Evolutionary conservation across 2,113 vertebrate genomes (phyloP), one percentile per base, ranked within the genome.

Genomic region (Halcyon malimbica): DNA sequence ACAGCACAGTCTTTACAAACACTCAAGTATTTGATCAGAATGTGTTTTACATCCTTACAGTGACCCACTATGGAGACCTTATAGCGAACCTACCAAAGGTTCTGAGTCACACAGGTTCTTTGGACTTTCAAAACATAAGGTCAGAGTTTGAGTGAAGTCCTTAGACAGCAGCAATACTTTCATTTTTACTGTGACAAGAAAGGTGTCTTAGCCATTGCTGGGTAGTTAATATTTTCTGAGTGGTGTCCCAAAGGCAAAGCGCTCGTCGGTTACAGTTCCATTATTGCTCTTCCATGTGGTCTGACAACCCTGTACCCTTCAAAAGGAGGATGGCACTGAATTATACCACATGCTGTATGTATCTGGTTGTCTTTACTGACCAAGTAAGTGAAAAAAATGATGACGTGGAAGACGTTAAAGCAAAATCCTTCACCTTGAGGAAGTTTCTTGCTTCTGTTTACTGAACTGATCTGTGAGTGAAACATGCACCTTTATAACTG

Each of bases 181-280:
- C n/a, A 57, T 92, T 96, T 94, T 95, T 83, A 84, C 90, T 64
- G 82, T 93, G 65, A 92, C 83, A 97, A 81, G 87, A 83, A 87
- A 94, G 78, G 56, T 48, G 46, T 95, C 88, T 88, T 84, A 90
- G 79, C 83, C 37, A 33, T 26, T 70, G 64, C 93, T 88, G 51
- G 37, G 39, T 68, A 83, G 94, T 91, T 97, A 93, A 93, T 89
- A 54, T 95, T 94, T 96, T 93, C 91, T 80, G 89, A 94, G 90
- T 77, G 10, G 57, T 78, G 86, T 97, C 86, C 63, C 53, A 50
- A 75, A 94, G 93, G 94, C 82, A 67, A 90, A 90, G 60, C 78
- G 48, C 63, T 90, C 69, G 23, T 89, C 41, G 10, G 44, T 81
- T 92, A 29, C 57, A 69, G 67, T 94, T 94, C 74, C 54, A 24